phyloP scores from a whole-genome alignment of 2,888 invertebrate genomes.

The Xylota sylvarum region DNA sequence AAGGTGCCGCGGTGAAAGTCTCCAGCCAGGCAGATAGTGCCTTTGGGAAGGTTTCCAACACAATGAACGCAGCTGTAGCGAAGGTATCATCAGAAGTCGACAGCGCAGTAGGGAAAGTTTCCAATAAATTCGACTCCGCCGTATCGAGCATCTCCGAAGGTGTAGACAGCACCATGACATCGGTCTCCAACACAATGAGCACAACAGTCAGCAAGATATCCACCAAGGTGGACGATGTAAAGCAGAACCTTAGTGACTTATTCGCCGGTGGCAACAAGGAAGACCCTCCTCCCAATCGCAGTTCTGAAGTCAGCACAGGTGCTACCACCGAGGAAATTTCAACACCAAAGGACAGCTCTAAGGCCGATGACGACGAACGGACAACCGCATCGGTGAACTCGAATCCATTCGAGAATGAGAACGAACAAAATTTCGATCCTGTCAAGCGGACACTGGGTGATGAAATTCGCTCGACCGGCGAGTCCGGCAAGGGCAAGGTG shows the following conservation, averaged over 20 bases:
- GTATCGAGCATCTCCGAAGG: slow-evolving; percentile 61
- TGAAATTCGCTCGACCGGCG: slow-evolving; percentile 78
- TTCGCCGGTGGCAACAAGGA: slow-evolving; percentile 53
- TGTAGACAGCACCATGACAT: slow-evolving; percentile 54
- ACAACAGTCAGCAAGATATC: slow-evolving; percentile 57
- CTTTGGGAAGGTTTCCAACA: slow-evolving; percentile 55
- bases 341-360: slow-evolving; percentile 55
- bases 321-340: slow-evolving; percentile 43
- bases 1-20: slow-evolving; percentile 46
- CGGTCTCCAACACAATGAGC: slow-evolving; percentile 53
- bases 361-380: slow-evolving; percentile 81
- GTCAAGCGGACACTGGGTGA: slow-evolving; percentile 80
- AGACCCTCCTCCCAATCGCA: slow-evolving; percentile 44
- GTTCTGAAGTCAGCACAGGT: slow-evolving; percentile 16
- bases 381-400: slow-evolving; percentile 84
- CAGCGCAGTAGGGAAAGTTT: slow-evolving; percentile 43
- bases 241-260: slow-evolving; percentile 60
- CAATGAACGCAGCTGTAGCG: slow-evolving; percentile 31
- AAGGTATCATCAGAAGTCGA: slow-evolving; percentile 50
- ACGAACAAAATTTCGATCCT: slow-evolving; percentile 79
- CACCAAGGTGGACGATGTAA: slow-evolving; percentile 63
- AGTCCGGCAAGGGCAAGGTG: slow-evolving; percentile 80
- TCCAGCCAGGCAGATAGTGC: slow-evolving; percentile 40
- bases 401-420: slow-evolving; percentile 80
- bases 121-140: slow-evolving; percentile 58